Evolutionary conservation across 2,888 invertebrate genomes (phyloP).

Genomic region (Dasysyrphus albostriatus): DNA sequence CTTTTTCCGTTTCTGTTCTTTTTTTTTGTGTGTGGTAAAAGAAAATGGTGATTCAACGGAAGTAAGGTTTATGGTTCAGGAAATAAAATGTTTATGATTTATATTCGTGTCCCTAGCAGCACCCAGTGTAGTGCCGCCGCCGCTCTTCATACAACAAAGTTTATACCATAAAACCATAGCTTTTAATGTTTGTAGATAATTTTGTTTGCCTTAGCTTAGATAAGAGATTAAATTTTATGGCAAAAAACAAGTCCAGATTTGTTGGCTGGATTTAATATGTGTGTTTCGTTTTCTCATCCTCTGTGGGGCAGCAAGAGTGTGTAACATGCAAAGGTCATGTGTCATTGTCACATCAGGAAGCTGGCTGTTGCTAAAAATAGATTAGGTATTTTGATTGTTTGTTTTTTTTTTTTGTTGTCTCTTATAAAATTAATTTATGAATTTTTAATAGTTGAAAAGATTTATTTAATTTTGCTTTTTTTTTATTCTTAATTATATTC

Average conservation of each 20-base stretch:
- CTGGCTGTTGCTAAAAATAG: background rate
- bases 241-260: slow-evolving; percentile 29
- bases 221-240: slow-evolving; percentile 55
- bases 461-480: background rate
- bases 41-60: slow-evolving; percentile 59
- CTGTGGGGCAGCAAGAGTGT: background rate
- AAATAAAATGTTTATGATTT: slow-evolving; percentile 68
- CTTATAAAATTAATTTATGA: background rate
- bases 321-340: slow-evolving; percentile 27
- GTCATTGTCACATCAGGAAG: background rate
- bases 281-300: background rate
- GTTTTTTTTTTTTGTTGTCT: no score
- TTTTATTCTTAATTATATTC: background rate
- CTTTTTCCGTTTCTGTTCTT: slow-evolving; percentile 19
- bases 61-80: slow-evolving; percentile 62
- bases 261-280: slow-evolving; percentile 20
- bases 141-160: slow-evolving; percentile 11
- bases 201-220: slow-evolving; percentile 42
- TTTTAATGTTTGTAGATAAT: slow-evolving; percentile 55
- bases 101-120: slow-evolving; percentile 35
- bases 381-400: background rate
- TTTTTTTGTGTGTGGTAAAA: slow-evolving; percentile 28
- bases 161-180: slow-evolving; percentile 21
- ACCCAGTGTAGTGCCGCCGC: slow-evolving; percentile 3
- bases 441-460: slow-evolving; percentile 9